A percentile compares a stretch with the other conserved stretches of the same genome.
Conservation (phyloP, 2,888 invertebrate genomes). For the Venustoraphidia nigricollis region DNA sequence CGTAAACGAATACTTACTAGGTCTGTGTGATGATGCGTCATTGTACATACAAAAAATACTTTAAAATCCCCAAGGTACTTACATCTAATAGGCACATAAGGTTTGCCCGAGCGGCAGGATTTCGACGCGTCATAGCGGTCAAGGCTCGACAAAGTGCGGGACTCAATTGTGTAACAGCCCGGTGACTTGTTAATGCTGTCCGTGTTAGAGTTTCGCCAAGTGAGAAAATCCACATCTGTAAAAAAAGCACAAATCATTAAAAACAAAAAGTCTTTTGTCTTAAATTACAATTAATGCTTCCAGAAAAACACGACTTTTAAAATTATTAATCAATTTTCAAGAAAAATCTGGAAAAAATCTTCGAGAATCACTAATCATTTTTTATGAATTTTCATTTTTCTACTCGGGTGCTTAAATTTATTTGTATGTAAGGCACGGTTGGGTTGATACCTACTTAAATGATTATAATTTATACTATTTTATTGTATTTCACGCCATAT, state of each 20-base stretch:
- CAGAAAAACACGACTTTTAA: background rate
- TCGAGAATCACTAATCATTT: too few species aligned
- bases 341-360: too few species aligned
- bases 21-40: too few species aligned
- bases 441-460: too few species aligned
- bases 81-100: conserved; percentile 44
- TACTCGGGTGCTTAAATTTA: too few species aligned
- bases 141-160: conserved; percentile 34
- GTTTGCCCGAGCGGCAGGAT: conserved; percentile 35
- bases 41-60: too few species aligned
- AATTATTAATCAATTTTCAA: too few species aligned
- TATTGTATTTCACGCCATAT: too few species aligned
- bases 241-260: conserved; percentile 13
- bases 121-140: conserved; percentile 37
- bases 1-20: too few species aligned
- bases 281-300: background rate
- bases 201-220: conserved; percentile 38
- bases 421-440: too few species aligned
- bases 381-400: too few species aligned
- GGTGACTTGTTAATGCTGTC: conserved; percentile 28
- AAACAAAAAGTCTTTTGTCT: conserved; percentile 14
- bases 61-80: conserved; percentile 21
- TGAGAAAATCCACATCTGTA: conserved; percentile 46
- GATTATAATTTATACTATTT: too few species aligned
- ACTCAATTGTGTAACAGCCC: conserved; percentile 30